These are phyloP conservation scores for Temnothorax rugatulus DNA, from an alignment of 2,888 invertebrate genomes.

Conservation along the genomic window DNA sequence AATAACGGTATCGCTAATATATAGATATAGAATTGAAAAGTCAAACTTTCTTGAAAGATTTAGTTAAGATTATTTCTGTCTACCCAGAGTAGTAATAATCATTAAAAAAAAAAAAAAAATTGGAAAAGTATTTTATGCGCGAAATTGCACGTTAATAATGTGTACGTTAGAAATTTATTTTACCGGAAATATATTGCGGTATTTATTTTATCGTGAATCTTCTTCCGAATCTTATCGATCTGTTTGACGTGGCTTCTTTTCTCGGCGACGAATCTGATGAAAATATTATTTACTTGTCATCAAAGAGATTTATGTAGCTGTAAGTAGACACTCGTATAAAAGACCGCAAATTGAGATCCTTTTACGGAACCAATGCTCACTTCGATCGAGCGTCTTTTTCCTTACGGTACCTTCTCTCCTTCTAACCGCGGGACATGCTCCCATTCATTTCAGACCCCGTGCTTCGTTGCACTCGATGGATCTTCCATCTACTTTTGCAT, in stretches of 20 bases:
- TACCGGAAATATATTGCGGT: conserved; percentile 5
- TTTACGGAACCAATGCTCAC: conserved; percentile 40
- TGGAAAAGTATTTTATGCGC: neutral
- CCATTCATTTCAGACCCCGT: conserved; percentile 64
- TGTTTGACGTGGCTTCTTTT: neutral
- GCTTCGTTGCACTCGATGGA: conserved; percentile 69
- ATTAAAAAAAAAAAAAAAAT: neutral
- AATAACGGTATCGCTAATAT: neutral
- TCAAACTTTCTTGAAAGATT: neutral
- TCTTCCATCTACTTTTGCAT: conserved; percentile 58
- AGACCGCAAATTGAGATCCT: conserved; percentile 49
- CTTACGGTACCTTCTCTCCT: conserved; percentile 25
- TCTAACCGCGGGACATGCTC: conserved; percentile 66
- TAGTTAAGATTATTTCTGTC: neutral
- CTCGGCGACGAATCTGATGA: neutral
- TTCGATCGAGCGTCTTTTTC: conserved; percentile 39
- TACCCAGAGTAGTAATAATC: neutral
- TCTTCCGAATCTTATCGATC: conserved; percentile 21
- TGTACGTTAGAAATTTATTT: neutral
- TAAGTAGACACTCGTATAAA: conserved; percentile 41
- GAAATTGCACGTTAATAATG: neutral
- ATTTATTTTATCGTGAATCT: neutral
- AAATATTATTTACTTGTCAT: conserved; percentile 37
- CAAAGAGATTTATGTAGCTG: conserved; percentile 26
- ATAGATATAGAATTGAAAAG: conserved; percentile 14